These are phyloP conservation scores for Trichonephila clavata DNA, from an alignment of 1,140 invertebrate species.

Conservation along the genomic window DNA sequence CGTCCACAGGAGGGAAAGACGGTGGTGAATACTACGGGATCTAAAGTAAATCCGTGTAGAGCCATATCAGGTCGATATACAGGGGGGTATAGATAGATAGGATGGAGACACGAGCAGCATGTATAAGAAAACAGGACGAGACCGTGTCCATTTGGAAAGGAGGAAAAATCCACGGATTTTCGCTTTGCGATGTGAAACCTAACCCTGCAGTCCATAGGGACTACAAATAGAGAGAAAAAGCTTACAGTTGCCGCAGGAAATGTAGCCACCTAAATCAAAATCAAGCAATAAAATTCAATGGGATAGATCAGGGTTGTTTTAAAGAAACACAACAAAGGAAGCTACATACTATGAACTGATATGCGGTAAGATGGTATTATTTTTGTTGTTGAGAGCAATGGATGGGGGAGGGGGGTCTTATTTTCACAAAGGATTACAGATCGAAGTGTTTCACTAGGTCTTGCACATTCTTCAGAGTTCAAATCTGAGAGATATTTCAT, in stretches of 20 bases:
- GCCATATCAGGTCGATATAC: constrained; percentile 40
- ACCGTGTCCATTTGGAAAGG: constrained; percentile 54
- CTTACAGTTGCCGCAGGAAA: constrained; percentile 45
- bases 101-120: constrained; percentile 57
- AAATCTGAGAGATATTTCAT: too few relatives aligned
- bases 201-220: background rate
- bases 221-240: constrained; percentile 47
- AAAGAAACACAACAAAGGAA: background rate
- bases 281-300: constrained; percentile 32
- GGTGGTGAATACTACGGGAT: constrained; percentile 17
- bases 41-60: constrained; percentile 31
- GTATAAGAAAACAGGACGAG: constrained; percentile 58
- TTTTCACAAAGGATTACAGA: background rate
- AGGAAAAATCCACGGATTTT: constrained; percentile 65
- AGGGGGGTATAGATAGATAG: constrained; percentile 38
- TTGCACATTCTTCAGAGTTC: too few relatives aligned
- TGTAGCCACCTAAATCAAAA: constrained; percentile 57
- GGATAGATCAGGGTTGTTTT: constrained; percentile 30
- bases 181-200: constrained; percentile 50
- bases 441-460: too few relatives aligned
- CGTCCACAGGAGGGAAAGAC: background rate
- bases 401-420: background rate
- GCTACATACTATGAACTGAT: background rate
- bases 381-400: background rate
- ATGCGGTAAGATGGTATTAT: background rate